Evolutionary conservation across 1,140 invertebrate genomes (phyloP).

Genomic region (Lasioglossum baleicum): DNA sequence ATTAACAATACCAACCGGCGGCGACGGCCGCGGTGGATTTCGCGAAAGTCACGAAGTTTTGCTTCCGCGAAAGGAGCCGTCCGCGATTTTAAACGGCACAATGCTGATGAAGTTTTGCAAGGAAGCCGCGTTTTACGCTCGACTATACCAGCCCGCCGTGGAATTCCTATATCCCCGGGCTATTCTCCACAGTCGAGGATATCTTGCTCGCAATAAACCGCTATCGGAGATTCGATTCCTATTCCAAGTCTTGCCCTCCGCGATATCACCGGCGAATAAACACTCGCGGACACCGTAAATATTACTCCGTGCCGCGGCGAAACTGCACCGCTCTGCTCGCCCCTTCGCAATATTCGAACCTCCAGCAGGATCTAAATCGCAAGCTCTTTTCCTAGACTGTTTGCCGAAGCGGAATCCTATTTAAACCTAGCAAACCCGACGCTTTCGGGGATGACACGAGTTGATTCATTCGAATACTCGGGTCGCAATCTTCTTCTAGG

Average conservation of each 20-base stretch:
- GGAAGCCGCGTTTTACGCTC: neutral
- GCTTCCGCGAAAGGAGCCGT: neutral
- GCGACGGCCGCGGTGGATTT: neutral
- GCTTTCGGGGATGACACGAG: too few relatives aligned
- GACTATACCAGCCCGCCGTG: neutral
- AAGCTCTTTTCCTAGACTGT: too few relatives aligned
- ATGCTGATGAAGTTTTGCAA: constrained; percentile 22
- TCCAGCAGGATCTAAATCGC: too few relatives aligned
- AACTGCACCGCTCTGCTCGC: too few relatives aligned
- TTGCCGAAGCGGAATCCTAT: too few relatives aligned
- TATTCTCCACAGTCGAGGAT: constrained; percentile 9
- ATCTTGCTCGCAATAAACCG: neutral
- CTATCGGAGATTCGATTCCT: constrained; percentile 8
- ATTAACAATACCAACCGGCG: constrained; percentile 49
- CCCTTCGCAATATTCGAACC: too few relatives aligned
- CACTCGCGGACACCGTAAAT: neutral
- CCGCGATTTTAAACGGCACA: constrained; percentile 16
- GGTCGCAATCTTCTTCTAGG: too few relatives aligned
- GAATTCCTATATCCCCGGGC: neutral
- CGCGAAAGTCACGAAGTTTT: constrained; percentile 20
- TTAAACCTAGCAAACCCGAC: too few relatives aligned
- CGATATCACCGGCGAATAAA: neutral
- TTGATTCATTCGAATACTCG: too few relatives aligned
- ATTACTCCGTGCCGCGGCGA: neutral
- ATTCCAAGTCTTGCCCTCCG: neutral